Evolutionary conservation across 1,140 invertebrate species (phyloP), one percentile per base, ranked within the genome.

Genomic region (Drosophila sproati): DNA sequence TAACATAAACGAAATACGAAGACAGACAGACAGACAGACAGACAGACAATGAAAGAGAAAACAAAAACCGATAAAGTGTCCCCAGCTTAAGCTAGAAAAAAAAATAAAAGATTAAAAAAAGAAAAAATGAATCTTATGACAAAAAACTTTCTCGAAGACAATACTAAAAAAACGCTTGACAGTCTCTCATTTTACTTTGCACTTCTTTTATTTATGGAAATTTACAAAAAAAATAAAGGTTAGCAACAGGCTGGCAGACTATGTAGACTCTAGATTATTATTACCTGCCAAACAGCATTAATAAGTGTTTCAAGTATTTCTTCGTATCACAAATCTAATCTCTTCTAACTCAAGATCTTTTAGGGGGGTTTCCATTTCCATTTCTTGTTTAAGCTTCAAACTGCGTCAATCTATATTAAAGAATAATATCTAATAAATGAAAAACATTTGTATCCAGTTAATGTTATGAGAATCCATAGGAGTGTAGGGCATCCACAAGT

Each of bases 1-100:
- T 70, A 63, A 63, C 45, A 56, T 70, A 31, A 79, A 68, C 80
- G 80, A 74, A 83, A 83, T 80, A 77, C 76, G 76, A 82, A 82
- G 80, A 80, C 77, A 66, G 73, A 78, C 39, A 66, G 47, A 56
- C 77, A 66, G 73, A 78, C 39, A 66, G 47, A 56, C 59, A 31
- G n/a, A 45, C 20, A 68, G 48, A 64, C 20, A 39, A 45, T 48
- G 29, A 39, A 54, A 31, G 29, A 32, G 32, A 45, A 29, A 32
- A 28, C 47, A 54, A 60, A 20, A 20, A 20, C 20, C 34, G 60
- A 50, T 20, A 29, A 55, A 45, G 12, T 28, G 8, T 12, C 31
- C 20, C 29, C 5, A 45, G 29, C 56, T 59, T 47, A 45, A 43
- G 69, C 52, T 12, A 20, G 48, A 55, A 73, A 34, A 37, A 55